Evolutionary conservation across 2,888 invertebrate genomes (phyloP), one percentile per base, ranked within the genome.

Genomic region (Leucania comma): DNA sequence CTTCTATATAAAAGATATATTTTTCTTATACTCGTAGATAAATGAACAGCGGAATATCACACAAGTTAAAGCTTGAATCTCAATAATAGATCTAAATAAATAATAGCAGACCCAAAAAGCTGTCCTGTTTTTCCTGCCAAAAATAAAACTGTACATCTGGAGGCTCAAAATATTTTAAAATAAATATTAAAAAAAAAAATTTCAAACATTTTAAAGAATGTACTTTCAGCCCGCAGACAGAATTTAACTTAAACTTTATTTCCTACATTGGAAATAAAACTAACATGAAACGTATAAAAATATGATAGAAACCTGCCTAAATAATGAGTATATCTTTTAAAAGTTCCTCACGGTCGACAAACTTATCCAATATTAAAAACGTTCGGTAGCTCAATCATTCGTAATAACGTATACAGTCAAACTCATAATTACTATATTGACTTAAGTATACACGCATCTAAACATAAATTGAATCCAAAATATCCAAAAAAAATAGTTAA

Each of bases 331-430:
- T 14, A 17, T 71, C 38, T 12, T 20, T 56, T 26, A 20, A 24
- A 14, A 50, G 38, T n/a, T 24, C 10, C n/a, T 32, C 32, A 22
- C 26, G 22, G 20, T 42, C 26, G 48, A 5, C 1, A 1, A 32
- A 32, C 38, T 57, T 68, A 42, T 76, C 6, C 42, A 68, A 42
- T 42, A 72, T 50, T 71, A 9, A 54, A n/a, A 38, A 48, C 4
- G 2, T 56, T 29, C 1, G 22, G 76, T 4, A 29, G 32, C 12
- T 75, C 29, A 66, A 56, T 38, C 38, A 8, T 66, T 17, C 10
- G 14, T 56, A 5, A 48, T 48, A 9, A 22, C 12, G 10, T 17
- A 26, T 50, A 75, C 24, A 57, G 56, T 57, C 26, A 24, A 50
- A 32, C 17, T n/a, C n/a, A 26, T 9, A 2, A 9, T 29, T n/a